These are phyloP conservation scores for Cololabis saira DNA, from an alignment of 2,113 vertebrate species.

Conservation along the genomic window DNA sequence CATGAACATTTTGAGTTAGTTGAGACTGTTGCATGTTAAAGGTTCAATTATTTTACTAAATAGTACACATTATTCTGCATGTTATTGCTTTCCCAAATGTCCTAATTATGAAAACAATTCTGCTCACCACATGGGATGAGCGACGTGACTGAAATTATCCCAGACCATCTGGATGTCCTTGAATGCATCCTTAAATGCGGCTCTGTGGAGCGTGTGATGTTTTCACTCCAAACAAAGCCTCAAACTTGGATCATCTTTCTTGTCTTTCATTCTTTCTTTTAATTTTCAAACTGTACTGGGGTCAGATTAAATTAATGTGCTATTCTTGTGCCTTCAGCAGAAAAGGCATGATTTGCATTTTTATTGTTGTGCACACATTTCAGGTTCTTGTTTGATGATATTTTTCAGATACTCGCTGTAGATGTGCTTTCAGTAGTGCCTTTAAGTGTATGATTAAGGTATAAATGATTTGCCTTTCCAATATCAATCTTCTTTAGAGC, in stretches of 20 bases:
- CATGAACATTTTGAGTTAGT: neutral
- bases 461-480: neutral
- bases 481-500: conserved; percentile 5
- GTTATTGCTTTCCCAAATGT: conserved; percentile 44
- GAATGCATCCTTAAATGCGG: conserved; percentile 37
- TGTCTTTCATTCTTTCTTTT: too few species aligned
- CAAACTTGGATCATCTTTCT: neutral
- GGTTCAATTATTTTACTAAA: conserved; percentile 6
- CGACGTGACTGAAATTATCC: conserved; percentile 42
- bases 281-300: neutral
- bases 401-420: too few species aligned
- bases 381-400: too few species aligned
- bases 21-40: neutral
- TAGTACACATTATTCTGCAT: conserved; percentile 1
- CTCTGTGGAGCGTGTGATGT: conserved; percentile 6
- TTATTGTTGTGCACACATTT: neutral
- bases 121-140: conserved; percentile 42
- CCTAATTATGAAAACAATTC: conserved; percentile 58
- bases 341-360: neutral
- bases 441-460: neutral
- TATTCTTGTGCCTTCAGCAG: neutral
- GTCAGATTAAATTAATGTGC: neutral
- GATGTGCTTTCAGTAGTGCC: neutral
- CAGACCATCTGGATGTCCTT: conserved; percentile 60
- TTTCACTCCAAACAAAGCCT: neutral